phyloP scores from a whole-genome alignment of 2,797 vertebrate species.

The Rhincodon typus region DNA sequence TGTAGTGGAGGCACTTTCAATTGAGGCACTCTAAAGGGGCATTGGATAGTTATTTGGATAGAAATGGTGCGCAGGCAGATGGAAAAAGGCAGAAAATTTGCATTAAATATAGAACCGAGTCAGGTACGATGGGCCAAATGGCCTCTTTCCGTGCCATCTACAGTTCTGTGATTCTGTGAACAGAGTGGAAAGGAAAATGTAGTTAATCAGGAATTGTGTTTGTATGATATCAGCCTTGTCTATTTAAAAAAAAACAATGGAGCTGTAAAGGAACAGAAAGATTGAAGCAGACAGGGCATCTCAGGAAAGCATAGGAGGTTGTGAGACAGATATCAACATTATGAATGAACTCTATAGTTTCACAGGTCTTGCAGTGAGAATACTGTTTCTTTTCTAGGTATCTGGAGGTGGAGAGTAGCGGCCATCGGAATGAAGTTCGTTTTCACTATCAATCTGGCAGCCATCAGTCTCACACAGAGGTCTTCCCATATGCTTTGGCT shows the following conservation, averaged over 20 bases:
- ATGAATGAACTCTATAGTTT: not conserved
- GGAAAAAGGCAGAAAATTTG: too few species aligned
- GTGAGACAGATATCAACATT: not conserved
- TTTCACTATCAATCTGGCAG: slow-evolving; percentile 83
- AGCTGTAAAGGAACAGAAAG: not conserved
- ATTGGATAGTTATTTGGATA: too few species aligned
- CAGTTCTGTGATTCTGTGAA: too few species aligned
- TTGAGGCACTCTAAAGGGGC: too few species aligned
- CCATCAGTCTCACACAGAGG: slow-evolving; percentile 81
- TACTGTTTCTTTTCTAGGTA: slow-evolving; percentile 60
- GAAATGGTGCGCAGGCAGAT: too few species aligned
- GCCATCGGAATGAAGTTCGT: slow-evolving; percentile 87
- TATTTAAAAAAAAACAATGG: not conserved
- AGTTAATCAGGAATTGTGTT: not conserved
- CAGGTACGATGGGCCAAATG: too few species aligned
- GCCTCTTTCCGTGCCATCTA: too few species aligned
- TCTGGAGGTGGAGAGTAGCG: slow-evolving; percentile 92
- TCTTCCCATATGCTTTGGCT: slow-evolving; percentile 90
- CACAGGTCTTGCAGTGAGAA: not conserved
- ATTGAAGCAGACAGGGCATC: too few species aligned
- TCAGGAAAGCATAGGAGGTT: not conserved
- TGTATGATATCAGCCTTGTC: not conserved
- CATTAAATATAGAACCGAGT: too few species aligned
- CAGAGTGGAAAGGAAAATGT: not conserved
- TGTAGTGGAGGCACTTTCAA: too few species aligned